Evolutionary conservation across 2,113 vertebrate species (phyloP).

Genomic region (Chloropsis cyanopogon): DNA sequence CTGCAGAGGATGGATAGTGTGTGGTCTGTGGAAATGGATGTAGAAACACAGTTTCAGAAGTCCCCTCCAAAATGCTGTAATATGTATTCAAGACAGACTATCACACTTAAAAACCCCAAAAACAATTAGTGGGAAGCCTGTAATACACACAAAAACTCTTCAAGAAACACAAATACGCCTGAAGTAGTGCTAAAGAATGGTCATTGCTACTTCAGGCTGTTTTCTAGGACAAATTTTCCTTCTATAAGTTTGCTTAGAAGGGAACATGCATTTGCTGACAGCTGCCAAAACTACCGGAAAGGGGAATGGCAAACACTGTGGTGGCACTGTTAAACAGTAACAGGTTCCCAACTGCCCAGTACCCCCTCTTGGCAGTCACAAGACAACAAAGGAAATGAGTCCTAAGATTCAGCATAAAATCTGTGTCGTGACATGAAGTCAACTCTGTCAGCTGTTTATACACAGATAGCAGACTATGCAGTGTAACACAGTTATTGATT

Average conservation of each 20-base stretch:
- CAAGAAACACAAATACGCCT: not conserved
- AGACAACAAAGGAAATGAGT: not conserved
- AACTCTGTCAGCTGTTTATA: not conserved
- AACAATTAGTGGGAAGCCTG: not conserved
- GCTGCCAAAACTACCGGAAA: not conserved
- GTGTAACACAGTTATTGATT: not conserved
- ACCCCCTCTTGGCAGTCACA: not conserved
- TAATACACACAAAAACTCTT: not conserved
- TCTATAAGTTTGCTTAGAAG: not conserved
- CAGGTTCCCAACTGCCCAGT: not conserved
- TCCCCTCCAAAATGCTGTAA: not conserved
- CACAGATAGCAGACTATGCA: not conserved
- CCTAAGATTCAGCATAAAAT: not conserved
- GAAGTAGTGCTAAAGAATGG: not conserved
- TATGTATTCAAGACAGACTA: not conserved
- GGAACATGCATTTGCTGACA: not conserved
- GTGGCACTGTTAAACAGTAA: not conserved
- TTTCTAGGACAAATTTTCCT: not conserved
- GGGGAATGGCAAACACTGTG: not conserved
- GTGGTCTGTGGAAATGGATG: not conserved
- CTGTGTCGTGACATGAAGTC: not conserved
- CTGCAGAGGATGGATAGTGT: not conserved
- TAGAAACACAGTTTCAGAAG: not conserved
- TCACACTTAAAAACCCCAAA: rapidly evolving
- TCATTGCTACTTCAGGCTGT: not conserved